phyloP scores from a whole-genome alignment of 2,888 invertebrate genomes.

The Tholera decimalis region DNA sequence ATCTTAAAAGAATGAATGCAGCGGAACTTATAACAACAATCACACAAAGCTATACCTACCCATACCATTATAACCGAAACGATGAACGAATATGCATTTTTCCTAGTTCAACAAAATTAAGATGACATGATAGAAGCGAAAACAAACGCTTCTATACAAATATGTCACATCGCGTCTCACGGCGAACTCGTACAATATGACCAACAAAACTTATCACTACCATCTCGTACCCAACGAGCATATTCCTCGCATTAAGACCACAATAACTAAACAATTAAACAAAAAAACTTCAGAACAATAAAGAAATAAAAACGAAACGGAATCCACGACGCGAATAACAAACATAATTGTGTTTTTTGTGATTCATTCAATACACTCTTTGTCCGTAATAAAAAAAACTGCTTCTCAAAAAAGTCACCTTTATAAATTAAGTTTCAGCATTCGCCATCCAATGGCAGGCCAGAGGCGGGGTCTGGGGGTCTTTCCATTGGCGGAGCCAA shows the following conservation, averaged over 20 bases:
- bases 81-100: constrained; percentile 30
- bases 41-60: background rate
- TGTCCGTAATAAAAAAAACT: constrained; percentile 84
- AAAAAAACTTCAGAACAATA: constrained; percentile 77
- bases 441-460: constrained; percentile 79
- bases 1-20: background rate
- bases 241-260: constrained; percentile 66
- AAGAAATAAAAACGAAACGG: constrained; percentile 75
- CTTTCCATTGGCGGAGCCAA: constrained; percentile 78
- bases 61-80: constrained; percentile 1
- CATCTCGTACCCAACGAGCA: constrained; percentile 74
- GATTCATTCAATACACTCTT: constrained; percentile 86
- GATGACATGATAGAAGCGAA: constrained; percentile 54
- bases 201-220: constrained; percentile 66
- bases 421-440: constrained; percentile 90
- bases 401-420: constrained; percentile 90
- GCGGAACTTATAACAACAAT: constrained; percentile 4
- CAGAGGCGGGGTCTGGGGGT: constrained; percentile 79
- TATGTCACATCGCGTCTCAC: constrained; percentile 62
- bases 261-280: constrained; percentile 80
- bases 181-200: constrained; percentile 50
- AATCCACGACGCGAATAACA: constrained; percentile 87
- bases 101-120: constrained; percentile 28
- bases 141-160: constrained; percentile 37
- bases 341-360: constrained; percentile 90